Evolutionary conservation across 92 coral and sea anemone species (phyloP), one percentile per base, ranked within the genome.

Genomic region (Phenganax marumi): DNA sequence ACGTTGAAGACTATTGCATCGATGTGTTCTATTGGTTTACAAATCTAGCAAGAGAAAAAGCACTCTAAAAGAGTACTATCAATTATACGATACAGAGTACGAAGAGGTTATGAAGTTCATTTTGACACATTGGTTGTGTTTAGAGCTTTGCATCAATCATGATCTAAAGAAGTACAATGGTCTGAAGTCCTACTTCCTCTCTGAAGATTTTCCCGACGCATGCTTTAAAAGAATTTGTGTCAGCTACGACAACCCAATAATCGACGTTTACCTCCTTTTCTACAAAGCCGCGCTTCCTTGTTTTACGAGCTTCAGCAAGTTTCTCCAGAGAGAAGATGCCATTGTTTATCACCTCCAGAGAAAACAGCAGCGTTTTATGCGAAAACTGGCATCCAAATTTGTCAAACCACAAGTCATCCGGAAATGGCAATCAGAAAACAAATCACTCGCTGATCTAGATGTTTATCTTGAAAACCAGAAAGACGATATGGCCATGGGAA

Each of bases 251-350:
- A 50, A 82, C n/a, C 80, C 77, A 80, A 10, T 66, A 50, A 73
- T 65, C 24, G 84, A 80, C 61, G 55, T 80, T 55, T 80, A 80
- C 23, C 62, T 80, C 19, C 43, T 80, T 21, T 68, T 80, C 66
- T 65, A 80, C 26, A 73, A 66, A 50, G 65, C 49, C n/a, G n/a
- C n/a, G n/a, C n/a, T n/a, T n/a, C n/a, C n/a, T n/a, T n/a, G n/a
- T n/a, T n/a, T n/a, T n/a, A 87, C 79, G 70, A 87, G 76, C 64
- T 83, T 83, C 57, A 73, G 62, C 74, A 52, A 58, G 75, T 74
- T 87, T 55, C 73, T 82, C 69, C 89, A 87, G 84, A 87, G 89
- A 81, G 86, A 87, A 55, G 89, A 82, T 87, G 86, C 86, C 8
- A 68, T 87, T 68, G 76, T 87, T 61, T 82, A 61, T 70, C 71